Evolutionary conservation across 1,140 invertebrate species (phyloP).

Genomic region (Diorhabda sublineata): DNA sequence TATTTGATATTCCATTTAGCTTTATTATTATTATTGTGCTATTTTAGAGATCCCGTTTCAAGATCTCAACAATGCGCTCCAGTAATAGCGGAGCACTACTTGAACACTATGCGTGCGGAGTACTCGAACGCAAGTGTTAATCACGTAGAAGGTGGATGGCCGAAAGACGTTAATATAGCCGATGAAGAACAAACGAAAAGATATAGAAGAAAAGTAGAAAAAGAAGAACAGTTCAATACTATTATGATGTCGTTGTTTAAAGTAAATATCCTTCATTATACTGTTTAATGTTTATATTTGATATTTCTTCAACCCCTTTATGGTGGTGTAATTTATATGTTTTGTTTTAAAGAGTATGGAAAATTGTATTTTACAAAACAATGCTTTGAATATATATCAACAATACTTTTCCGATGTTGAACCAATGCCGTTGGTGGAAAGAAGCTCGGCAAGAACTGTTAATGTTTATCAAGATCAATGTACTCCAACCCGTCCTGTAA

Average conservation of each 20-base stretch:
- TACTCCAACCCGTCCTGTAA: slow-evolving; percentile 69
- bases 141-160: slow-evolving; percentile 95
- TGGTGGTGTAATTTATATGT: neutral
- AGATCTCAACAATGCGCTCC: slow-evolving; percentile 52
- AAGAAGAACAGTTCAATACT: slow-evolving; percentile 88
- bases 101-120: slow-evolving; percentile 72
- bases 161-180: slow-evolving; percentile 87
- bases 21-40: neutral
- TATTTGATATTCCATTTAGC: no score
- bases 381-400: slow-evolving; percentile 88
- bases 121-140: slow-evolving; percentile 71
- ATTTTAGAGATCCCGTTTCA: slow-evolving; percentile 30
- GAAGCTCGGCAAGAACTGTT: slow-evolving; percentile 71
- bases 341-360: slow-evolving; percentile 67
- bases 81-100: slow-evolving; percentile 43
- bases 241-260: slow-evolving; percentile 73
- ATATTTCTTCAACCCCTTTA: neutral
- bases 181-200: slow-evolving; percentile 85
- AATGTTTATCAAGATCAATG: slow-evolving; percentile 73
- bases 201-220: slow-evolving; percentile 92
- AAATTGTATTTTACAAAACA: slow-evolving; percentile 86
- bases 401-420: slow-evolving; percentile 76
- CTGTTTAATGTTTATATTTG: neutral
- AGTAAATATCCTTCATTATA: slow-evolving; percentile 37
- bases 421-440: slow-evolving; percentile 60